phyloP scores from a whole-genome alignment of 2,113 vertebrate genomes.

The Tautogolabrus adspersus region DNA sequence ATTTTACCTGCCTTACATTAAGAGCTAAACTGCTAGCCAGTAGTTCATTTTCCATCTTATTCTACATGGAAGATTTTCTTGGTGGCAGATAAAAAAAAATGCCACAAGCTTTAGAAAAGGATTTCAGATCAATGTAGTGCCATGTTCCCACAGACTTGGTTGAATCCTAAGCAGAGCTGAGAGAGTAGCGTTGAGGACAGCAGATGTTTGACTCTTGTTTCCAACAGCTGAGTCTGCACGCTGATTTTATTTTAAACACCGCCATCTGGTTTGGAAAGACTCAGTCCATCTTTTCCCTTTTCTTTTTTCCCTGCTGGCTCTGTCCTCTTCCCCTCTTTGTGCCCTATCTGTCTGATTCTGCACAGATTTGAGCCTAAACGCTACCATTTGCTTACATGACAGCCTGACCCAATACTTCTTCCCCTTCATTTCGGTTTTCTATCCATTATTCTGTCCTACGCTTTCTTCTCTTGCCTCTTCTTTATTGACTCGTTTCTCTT shows the following conservation, averaged over 20 bases:
- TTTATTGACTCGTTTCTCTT: neutral
- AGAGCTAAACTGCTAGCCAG: neutral
- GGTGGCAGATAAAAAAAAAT: conserved; percentile 24
- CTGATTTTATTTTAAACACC: conserved; percentile 78
- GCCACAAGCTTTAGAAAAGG: conserved; percentile 26
- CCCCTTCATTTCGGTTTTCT: neutral
- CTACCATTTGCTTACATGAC: conserved; percentile 38
- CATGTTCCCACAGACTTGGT: conserved; percentile 39
- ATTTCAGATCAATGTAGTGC: conserved; percentile 47
- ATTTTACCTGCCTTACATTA: neutral
- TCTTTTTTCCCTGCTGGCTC: conserved; percentile 19
- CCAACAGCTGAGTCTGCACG: conserved; percentile 79
- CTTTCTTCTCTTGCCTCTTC: neutral
- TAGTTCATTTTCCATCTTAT: neutral
- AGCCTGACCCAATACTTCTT: conserved; percentile 1
- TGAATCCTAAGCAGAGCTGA: conserved; percentile 42
- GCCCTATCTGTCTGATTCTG: conserved; percentile 41
- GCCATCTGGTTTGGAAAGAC: conserved; percentile 71
- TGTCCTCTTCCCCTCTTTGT: neutral
- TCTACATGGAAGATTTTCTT: neutral
- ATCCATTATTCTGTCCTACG: neutral
- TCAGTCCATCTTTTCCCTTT: conserved; percentile 49
- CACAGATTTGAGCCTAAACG: conserved; percentile 30
- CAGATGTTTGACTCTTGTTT: conserved; percentile 77
- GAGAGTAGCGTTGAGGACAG: conserved; percentile 44